Evolutionary conservation across 2,113 vertebrate species (phyloP).

Genomic region (Centrocercus urophasianus): DNA sequence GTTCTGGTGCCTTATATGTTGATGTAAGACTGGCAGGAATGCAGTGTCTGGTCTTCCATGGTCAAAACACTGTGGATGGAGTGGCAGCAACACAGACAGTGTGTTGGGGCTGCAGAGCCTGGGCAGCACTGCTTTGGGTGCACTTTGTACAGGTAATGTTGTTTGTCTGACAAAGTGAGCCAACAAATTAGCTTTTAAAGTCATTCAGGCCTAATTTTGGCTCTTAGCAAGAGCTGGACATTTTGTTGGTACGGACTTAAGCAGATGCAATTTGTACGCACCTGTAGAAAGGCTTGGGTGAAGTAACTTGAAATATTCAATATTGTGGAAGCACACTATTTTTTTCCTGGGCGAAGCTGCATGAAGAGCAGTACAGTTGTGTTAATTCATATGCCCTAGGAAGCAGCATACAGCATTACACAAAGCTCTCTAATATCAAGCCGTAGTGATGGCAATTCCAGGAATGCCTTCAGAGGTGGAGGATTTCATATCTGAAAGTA

Average conservation of each 20-base stretch:
- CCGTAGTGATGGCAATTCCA: background rate
- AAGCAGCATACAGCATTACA: background rate
- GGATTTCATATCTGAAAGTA: background rate
- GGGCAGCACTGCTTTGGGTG: background rate
- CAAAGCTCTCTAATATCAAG: background rate
- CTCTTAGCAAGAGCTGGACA: background rate
- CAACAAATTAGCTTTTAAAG: background rate
- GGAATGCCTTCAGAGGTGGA: background rate
- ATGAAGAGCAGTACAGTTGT: background rate
- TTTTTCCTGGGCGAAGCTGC: background rate
- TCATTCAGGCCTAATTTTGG: background rate
- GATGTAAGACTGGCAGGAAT: background rate
- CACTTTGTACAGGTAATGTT: background rate
- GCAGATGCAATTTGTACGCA: background rate
- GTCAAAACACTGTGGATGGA: no score
- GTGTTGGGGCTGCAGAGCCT: fast-evolving
- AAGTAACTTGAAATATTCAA: conserved; percentile 18
- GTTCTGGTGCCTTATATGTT: background rate
- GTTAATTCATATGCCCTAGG: conserved; percentile 18
- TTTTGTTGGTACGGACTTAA: conserved; percentile 5
- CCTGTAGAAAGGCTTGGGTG: background rate
- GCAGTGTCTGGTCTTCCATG: background rate
- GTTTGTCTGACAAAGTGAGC: background rate
- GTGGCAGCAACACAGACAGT: background rate
- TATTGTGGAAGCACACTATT: background rate